These are phyloP conservation scores for Microcebus griseorufus DNA, from an alignment of 2,113 vertebrate species.

Conservation along the genomic window DNA sequence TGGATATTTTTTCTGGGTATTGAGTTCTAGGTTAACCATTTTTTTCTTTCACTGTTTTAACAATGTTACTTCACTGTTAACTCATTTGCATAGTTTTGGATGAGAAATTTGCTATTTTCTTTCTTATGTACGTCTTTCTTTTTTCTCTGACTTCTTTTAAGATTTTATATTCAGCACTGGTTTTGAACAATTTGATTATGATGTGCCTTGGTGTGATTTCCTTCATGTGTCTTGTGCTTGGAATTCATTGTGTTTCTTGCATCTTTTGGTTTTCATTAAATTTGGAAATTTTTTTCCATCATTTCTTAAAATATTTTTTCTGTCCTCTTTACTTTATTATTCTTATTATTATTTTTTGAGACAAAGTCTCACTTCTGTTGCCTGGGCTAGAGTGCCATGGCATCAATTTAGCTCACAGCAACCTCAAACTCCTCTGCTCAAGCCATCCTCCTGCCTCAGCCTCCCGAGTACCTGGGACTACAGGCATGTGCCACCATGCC, in stretches of 20 bases:
- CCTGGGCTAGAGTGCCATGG: too few species aligned
- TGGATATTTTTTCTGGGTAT: neutral
- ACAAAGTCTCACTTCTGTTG: too few species aligned
- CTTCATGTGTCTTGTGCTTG: neutral
- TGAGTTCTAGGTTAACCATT: neutral
- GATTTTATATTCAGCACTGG: neutral
- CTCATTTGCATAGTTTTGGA: neutral
- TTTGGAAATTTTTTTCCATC: neutral
- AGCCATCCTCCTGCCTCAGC: too few species aligned
- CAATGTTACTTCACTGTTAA: neutral
- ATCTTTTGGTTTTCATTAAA: neutral
- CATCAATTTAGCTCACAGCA: too few species aligned
- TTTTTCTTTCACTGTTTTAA: neutral
- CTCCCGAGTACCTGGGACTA: too few species aligned
- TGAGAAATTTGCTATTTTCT: neutral
- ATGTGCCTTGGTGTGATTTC: neutral
- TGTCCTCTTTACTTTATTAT: neutral
- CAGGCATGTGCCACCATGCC: too few species aligned
- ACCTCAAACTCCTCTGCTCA: too few species aligned
- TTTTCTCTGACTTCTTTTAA: neutral
- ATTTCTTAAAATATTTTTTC: neutral
- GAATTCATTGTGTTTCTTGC: neutral
- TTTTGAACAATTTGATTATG: neutral
- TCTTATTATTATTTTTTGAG: too few species aligned
- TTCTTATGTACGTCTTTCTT: neutral